A percentile compares a stretch with the other conserved stretches of the same genome.
Conservation (phyloP, 2,113 vertebrate species). For the Rhabdornis inornatus region DNA sequence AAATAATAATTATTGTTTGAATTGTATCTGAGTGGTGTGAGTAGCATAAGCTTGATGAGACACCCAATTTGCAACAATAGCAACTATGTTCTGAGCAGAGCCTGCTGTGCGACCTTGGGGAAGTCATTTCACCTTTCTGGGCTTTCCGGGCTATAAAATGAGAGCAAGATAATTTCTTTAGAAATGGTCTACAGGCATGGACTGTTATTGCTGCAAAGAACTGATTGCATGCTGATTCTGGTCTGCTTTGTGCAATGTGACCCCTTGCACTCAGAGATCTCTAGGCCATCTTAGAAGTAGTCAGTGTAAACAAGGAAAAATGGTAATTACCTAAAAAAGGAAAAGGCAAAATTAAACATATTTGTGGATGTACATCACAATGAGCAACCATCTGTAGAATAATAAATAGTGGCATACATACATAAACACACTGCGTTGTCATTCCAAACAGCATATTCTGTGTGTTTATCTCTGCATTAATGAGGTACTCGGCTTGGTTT, state of each 20-base stretch:
- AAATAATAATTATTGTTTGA: conserved; percentile 41
- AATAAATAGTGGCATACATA: background rate
- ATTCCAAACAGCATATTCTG: conserved; percentile 38
- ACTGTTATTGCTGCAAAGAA: background rate
- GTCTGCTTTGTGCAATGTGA: background rate
- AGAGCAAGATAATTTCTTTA: background rate
- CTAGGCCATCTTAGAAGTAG: background rate
- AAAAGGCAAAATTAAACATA: conserved; percentile 21
- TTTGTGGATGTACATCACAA: conserved; percentile 37
- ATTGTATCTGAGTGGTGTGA: conserved; percentile 34
- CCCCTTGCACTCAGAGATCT: background rate
- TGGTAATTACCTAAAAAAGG: background rate
- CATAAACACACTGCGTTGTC: conserved; percentile 18
- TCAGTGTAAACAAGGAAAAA: background rate
- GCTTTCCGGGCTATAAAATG: background rate
- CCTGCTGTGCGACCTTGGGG: conserved; percentile 28
- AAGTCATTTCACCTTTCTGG: conserved; percentile 30
- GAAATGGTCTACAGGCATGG: background rate
- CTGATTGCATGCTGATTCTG: background rate
- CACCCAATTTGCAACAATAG: background rate
- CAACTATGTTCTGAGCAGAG: background rate
- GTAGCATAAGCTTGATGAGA: conserved; percentile 27
- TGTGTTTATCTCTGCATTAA: conserved; percentile 58
- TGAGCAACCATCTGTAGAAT: conserved; percentile 12
- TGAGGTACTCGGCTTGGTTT: background rate